Conservation (phyloP, 2,797 vertebrate genomes). For the Menidia menidia region DNA sequence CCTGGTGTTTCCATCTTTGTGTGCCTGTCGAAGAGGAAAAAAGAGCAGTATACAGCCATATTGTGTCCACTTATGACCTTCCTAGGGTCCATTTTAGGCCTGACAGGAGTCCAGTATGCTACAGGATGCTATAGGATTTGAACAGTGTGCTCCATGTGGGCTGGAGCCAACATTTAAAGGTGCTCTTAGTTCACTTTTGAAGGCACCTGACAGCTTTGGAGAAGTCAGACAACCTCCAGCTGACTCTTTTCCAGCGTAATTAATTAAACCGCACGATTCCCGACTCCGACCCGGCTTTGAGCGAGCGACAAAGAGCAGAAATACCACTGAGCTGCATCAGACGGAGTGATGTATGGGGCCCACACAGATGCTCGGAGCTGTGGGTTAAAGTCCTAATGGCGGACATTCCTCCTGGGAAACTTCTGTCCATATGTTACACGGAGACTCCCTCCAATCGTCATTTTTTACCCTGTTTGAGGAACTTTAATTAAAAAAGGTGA, state of each 20-base stretch:
- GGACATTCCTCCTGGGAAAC: slow-evolving; percentile 62
- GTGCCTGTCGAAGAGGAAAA: no score
- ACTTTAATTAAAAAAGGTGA: slow-evolving; percentile 9
- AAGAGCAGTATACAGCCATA: no score
- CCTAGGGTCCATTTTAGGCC: no score
- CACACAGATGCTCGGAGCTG: slow-evolving; percentile 57
- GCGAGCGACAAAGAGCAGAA: slow-evolving; percentile 4
- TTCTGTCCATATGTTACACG: slow-evolving; percentile 68
- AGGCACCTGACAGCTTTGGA: slow-evolving; percentile 69
- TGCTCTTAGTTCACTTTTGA: slow-evolving; percentile 54
- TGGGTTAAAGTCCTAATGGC: slow-evolving; percentile 80
- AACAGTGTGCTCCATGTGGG: slow-evolving; percentile 19
- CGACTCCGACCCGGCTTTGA: slow-evolving; percentile 49
- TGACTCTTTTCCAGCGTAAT: slow-evolving; percentile 79
- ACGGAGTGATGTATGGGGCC: slow-evolving; percentile 68
- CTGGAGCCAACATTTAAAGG: slow-evolving; percentile 31
- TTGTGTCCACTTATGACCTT: no score
- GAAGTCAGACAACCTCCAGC: slow-evolving; percentile 61
- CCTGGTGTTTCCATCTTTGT: no score
- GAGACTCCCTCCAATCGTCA: slow-evolving; percentile 43
- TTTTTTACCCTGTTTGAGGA: slow-evolving; percentile 59
- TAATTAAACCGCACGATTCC: slow-evolving; percentile 82
- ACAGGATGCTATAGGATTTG: not conserved
- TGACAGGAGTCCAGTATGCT: no score
- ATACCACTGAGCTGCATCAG: slow-evolving; percentile 31